Base-by-base conservation (phyloP, 2,888 invertebrate species). In the Clepsis dumicolana region DNA sequence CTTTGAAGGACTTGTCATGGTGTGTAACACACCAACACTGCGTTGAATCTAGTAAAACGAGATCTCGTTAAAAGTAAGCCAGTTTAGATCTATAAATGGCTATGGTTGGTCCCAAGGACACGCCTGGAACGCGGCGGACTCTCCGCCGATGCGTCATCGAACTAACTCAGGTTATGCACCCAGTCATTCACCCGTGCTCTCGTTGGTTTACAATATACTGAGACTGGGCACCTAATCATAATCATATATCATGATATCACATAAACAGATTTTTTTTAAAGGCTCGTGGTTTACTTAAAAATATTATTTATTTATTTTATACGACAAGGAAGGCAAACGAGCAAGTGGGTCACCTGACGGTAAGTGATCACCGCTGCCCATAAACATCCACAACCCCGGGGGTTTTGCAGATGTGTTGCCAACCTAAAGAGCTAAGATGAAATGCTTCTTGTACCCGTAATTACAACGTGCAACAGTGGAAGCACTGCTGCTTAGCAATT, bases 141-240 rank as follows among this genome's bases (percentile, higher is more conserved):
- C 63, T 62, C 67, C 67, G 74, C 71, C 62, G 74, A 78, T 79
- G 83, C 79, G 82, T 81, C 82, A 82, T 75, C 79, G 74, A 71
- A 73, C 72, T 57, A 56, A 73, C 74, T 76, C 77, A 81, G 83
- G 83, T 81, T 83, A 80, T 80, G 82, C 79, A 83, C 80, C 83
- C 80, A 83, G 81, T 77, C 85, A 77, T 83, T 83, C 81, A 84
- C 83, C 81, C 80, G 79, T 72, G 65, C 71, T 68, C 65, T 65
- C 64, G 68, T 65, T 71, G 65, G 71, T 62, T 12, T 29, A 66
- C 57, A 24, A 65, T 32, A 35, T 50, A 24, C 24, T 29, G 12
- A 16, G 21, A 14, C 14, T 38, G 10, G 4, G 18, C 14, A 48
- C 29, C 48, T 38, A 62, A 62, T 57, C 62, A 24, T 48, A 18